Evolutionary conservation across 2,113 vertebrate genomes (phyloP).

Genomic region (Ophthalmolycus amberensis): DNA sequence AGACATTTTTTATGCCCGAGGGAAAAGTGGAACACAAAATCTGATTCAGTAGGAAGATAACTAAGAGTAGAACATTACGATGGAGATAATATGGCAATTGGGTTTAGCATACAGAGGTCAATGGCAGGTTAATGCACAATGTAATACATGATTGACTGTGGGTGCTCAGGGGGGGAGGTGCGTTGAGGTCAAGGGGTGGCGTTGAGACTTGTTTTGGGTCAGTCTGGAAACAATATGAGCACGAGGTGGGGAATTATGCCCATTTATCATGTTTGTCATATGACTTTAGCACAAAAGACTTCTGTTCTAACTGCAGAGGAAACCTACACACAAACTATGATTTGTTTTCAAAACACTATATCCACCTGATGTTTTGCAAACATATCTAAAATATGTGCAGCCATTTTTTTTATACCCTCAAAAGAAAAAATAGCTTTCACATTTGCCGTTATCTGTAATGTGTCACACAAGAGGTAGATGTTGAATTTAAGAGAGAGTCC

Average conservation of each 20-base stretch:
- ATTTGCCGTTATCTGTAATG: background rate
- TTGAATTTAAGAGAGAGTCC: slow-evolving; percentile 2
- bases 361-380: background rate
- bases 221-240: slow-evolving; percentile 55
- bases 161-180: slow-evolving; percentile 33
- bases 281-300: slow-evolving; percentile 35
- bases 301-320: background rate
- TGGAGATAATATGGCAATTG: slow-evolving; percentile 73
- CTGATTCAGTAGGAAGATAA: slow-evolving; percentile 67
- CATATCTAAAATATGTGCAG: background rate
- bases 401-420: background rate
- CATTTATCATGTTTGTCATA: slow-evolving; percentile 66
- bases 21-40: slow-evolving; percentile 67
- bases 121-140: slow-evolving; percentile 75
- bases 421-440: slow-evolving; percentile 8
- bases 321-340: background rate
- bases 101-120: slow-evolving; percentile 78
- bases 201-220: slow-evolving; percentile 65
- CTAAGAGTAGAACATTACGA: slow-evolving; percentile 64
- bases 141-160: slow-evolving; percentile 64
- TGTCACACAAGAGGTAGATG: background rate
- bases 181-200: slow-evolving; percentile 46
- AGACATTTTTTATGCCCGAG: slow-evolving; percentile 55
- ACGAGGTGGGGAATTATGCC: slow-evolving; percentile 49
- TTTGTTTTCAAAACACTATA: slow-evolving; percentile 6